Evolutionary conservation across 2,888 invertebrate genomes (phyloP).

Genomic region (Pammene fasciana): DNA sequence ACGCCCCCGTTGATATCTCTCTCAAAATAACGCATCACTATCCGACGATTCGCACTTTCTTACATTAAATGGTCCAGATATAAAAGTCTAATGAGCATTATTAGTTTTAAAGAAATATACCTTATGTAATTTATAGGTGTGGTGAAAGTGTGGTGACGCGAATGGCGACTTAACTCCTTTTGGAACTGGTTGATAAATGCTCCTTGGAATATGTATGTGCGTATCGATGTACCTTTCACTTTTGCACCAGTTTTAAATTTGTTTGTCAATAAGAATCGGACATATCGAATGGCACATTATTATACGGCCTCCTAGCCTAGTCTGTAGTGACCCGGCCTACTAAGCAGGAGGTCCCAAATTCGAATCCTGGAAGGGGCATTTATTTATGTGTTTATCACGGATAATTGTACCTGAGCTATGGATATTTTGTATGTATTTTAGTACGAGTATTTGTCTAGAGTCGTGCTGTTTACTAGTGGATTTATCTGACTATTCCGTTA

Average conservation of each 20-base stretch:
- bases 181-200: not conserved
- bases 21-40: slow-evolving; percentile 6
- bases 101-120: not conserved
- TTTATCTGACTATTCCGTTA: too few relatives aligned
- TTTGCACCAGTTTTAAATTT: slow-evolving; percentile 11
- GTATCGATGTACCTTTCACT: slow-evolving; percentile 22
- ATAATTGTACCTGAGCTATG: too few relatives aligned
- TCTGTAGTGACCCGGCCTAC: too few relatives aligned
- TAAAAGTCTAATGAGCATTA: not conserved
- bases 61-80: slow-evolving; percentile 10
- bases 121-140: not conserved
- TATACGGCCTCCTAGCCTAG: too few relatives aligned
- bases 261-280: not conserved
- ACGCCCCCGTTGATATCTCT: slow-evolving; percentile 67
- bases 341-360: too few relatives aligned
- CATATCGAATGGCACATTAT: not conserved
- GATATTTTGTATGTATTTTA: too few relatives aligned
- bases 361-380: too few relatives aligned
- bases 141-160: not conserved
- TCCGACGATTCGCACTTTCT: slow-evolving; percentile 1
- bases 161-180: slow-evolving; percentile 4
- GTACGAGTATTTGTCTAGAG: too few relatives aligned
- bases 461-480: too few relatives aligned
- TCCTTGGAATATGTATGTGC: slow-evolving; percentile 20
- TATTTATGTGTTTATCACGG: too few relatives aligned